Conservation (phyloP, 2,888 invertebrate genomes). For the Saturnia pavonia region DNA sequence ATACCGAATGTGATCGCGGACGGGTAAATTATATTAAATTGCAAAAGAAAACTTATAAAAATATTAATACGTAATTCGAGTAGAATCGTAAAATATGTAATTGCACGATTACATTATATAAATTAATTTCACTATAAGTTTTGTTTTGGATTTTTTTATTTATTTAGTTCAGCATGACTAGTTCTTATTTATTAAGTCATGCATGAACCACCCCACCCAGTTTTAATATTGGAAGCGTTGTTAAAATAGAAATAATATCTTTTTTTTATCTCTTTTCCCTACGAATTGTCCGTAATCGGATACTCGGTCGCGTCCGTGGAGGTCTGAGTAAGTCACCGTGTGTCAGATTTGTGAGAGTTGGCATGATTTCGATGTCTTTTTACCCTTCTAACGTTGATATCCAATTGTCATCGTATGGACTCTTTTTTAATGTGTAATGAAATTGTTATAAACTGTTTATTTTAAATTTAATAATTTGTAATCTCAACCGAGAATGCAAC, state of each 20-base stretch:
- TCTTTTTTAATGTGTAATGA: constrained; percentile 35
- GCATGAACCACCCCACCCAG: constrained; percentile 27
- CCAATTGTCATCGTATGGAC: constrained; percentile 29
- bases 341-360: constrained; percentile 35
- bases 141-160: too few species aligned
- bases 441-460: constrained; percentile 39
- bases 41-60: background rate
- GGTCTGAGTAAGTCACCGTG: constrained; percentile 76
- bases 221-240: constrained; percentile 9
- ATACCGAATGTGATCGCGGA: too few species aligned
- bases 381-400: constrained; percentile 31
- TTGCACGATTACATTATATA: background rate
- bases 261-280: constrained; percentile 55
- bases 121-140: background rate
- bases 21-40: too few species aligned
- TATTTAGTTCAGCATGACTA: background rate
- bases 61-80: background rate
- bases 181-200: constrained; percentile 22
- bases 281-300: constrained; percentile 79
- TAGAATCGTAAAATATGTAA: background rate
- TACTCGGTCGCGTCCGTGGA: constrained; percentile 76
- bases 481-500: too few species aligned
- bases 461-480: background rate
- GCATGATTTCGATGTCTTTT: constrained; percentile 25
- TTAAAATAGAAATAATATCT: constrained; percentile 72